Evolutionary conservation across 1,140 invertebrate genomes (phyloP), one percentile per base, ranked within the genome.

Genomic region (Leptopilina clavipes): DNA sequence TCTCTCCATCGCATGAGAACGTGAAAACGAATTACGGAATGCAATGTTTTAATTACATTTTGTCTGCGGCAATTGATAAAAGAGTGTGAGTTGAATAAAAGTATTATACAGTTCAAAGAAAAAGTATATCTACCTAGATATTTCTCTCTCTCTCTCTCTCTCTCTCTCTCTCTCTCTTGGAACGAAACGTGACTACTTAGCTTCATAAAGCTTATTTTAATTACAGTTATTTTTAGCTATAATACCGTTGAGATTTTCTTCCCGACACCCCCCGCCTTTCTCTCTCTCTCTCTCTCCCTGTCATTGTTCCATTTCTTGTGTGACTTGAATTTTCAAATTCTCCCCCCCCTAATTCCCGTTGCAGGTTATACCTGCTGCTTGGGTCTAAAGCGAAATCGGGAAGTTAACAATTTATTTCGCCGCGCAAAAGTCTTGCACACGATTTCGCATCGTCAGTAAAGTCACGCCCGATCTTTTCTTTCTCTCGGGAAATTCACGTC

Each of bases 371-470:
- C 37, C 37, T 40, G 37, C 37, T 40, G 25, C 25, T 31, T 59
- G 22, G 73, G 56, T 43, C 37, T 48, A 25, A 59, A 72, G 70
- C 76, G 82, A 82, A 82, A 84, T 82, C 80, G 81, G 76, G 77
- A 31, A 75, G 79, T 82, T 82, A 84, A 84, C 83, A 82, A 84
- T 84, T 84, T 84, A 84, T 82, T 83, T 83, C 81, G 82, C 79
- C n/a, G 72, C 75, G 59, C 37, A 76, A n/a, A 54, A 75, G 65
- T 40, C 72, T 6, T 18, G 40, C 72, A 48, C 74, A 48, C 74
- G 54, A 59, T 74, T 79, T 72, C 9, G 25, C 77, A 84, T 84
- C 82, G 74, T 82, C 74, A 84, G 83, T 81, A 76, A 76, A 45
- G 79, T 84, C 83, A 82, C 83, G 81, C 79, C 76, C 43, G 73